Evolutionary conservation across 2,888 invertebrate species (phyloP).

Genomic region (Zygothrica quintamaculata): DNA sequence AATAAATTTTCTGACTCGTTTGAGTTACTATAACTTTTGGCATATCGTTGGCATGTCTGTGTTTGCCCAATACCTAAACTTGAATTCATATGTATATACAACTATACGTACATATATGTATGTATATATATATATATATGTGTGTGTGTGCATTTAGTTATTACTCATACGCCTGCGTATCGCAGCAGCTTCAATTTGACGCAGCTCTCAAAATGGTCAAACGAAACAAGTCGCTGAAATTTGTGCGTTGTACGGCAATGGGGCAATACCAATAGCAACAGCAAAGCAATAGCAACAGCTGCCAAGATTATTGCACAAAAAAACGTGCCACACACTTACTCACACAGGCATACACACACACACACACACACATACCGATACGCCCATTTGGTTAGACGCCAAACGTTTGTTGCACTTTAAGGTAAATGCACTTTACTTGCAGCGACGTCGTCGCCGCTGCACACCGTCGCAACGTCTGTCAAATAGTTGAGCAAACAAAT

Average conservation of each 20-base stretch:
- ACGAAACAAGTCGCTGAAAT: conserved; percentile 54
- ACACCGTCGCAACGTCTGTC: conserved; percentile 22
- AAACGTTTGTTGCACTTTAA: conserved; percentile 63
- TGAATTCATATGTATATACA: conserved; percentile 16
- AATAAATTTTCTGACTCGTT: background rate
- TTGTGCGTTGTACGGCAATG: conserved; percentile 42
- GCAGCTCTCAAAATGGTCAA: conserved; percentile 52
- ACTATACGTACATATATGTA: background rate
- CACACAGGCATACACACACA: conserved; percentile 22
- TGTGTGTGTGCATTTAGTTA: conserved; percentile 18
- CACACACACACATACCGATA: conserved; percentile 4
- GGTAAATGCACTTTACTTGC: conserved; percentile 78
- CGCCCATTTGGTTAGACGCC: conserved; percentile 54
- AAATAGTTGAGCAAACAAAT: conserved; percentile 47
- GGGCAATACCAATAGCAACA: conserved; percentile 19
- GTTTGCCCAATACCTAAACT: conserved; percentile 14
- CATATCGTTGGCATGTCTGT: background rate
- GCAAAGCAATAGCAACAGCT: conserved; percentile 19
- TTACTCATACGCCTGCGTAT: conserved; percentile 61
- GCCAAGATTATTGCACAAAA: conserved; percentile 62
- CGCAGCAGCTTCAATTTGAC: conserved; percentile 25
- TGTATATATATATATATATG: conserved; percentile 28
- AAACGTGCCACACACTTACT: conserved; percentile 67
- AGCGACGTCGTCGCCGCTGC: conserved; percentile 25
- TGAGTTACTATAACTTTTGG: background rate